These are phyloP conservation scores for Tinea trinotella DNA, from an alignment of 2,888 invertebrate genomes.

Conservation along the genomic window DNA sequence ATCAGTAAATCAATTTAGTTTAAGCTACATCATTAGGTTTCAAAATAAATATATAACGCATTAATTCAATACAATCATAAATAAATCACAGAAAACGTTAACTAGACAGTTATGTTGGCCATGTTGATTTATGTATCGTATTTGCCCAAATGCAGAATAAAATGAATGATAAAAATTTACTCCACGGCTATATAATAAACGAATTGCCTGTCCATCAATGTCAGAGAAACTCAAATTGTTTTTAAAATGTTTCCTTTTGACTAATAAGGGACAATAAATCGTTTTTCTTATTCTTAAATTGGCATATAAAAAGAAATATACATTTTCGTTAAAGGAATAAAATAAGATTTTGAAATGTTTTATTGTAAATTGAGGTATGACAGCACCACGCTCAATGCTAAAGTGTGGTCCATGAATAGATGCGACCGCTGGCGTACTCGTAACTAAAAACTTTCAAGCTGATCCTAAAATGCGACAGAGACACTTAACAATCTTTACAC, in stretches of 20 bases:
- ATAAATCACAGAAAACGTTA: conserved; percentile 18
- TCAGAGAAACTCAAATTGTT: conserved; percentile 1
- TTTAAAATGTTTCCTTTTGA: conserved; percentile 3
- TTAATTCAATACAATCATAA: conserved; percentile 19
- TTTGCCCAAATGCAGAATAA: conserved; percentile 20
- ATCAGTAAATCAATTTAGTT: too few species aligned
- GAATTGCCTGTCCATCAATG: conserved; percentile 14
- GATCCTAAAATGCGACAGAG: too few species aligned
- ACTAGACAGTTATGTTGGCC: conserved; percentile 16
- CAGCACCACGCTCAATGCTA: too few species aligned
- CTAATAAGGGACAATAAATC: conserved; percentile 4
- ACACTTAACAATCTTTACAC: too few species aligned
- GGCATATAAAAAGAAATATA: background rate
- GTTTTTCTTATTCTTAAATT: background rate
- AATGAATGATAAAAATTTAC: conserved; percentile 16
- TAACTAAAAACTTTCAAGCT: too few species aligned
- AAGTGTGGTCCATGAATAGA: too few species aligned
- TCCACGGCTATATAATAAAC: background rate
- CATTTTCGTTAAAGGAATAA: too few species aligned
- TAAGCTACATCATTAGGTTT: conserved; percentile 9
- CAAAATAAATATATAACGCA: background rate
- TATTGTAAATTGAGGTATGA: too few species aligned
- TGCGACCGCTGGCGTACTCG: too few species aligned
- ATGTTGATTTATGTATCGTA: conserved; percentile 15
- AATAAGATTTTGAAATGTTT: too few species aligned